Evolutionary conservation across 37 sponge, comb jelly and placozoan genomes (phyloP).

Genomic region (Cliona cf. orientalis): DNA sequence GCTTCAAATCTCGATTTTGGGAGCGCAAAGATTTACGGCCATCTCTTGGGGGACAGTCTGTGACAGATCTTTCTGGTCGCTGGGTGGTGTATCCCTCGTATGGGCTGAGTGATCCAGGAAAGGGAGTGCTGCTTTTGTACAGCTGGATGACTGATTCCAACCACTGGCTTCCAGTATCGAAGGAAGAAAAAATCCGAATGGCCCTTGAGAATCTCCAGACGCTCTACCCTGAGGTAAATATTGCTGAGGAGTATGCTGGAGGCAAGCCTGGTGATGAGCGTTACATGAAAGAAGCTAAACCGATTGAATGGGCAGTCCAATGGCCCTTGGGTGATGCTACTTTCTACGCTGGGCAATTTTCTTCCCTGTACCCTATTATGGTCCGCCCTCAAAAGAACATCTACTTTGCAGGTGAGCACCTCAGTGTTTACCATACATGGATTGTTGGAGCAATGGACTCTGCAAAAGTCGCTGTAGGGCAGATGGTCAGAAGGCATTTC

Average conservation of each 20-base stretch:
- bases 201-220: slow-evolving; percentile 21
- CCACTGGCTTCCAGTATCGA: slow-evolving; percentile 2
- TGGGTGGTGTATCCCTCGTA: slow-evolving; percentile 38
- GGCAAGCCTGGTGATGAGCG: neutral
- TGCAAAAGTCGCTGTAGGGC: neutral
- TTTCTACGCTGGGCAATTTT: slow-evolving; percentile 22
- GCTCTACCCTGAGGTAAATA: neutral
- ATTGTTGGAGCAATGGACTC: slow-evolving; percentile 24
- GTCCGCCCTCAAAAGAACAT: slow-evolving; percentile 3
- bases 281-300: slow-evolving; percentile 5
- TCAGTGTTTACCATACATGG: slow-evolving; percentile 11
- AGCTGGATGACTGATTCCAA: slow-evolving; percentile 9
- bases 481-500: neutral
- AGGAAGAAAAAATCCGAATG: slow-evolving; percentile 12
- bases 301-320: slow-evolving; percentile 3
- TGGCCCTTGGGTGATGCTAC: slow-evolving; percentile 10
- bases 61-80: slow-evolving; percentile 16
- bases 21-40: slow-evolving; percentile 27
- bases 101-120: slow-evolving; percentile 37
- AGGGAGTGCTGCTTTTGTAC: slow-evolving; percentile 32
- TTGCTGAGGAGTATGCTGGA: slow-evolving; percentile 6
- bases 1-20: slow-evolving; percentile 44
- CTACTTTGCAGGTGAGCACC: slow-evolving; percentile 21
- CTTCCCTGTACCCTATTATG: slow-evolving; percentile 5
- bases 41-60: slow-evolving; percentile 35